phyloP scores from a whole-genome alignment of 2,888 invertebrate species.

The Anodontia alba region DNA sequence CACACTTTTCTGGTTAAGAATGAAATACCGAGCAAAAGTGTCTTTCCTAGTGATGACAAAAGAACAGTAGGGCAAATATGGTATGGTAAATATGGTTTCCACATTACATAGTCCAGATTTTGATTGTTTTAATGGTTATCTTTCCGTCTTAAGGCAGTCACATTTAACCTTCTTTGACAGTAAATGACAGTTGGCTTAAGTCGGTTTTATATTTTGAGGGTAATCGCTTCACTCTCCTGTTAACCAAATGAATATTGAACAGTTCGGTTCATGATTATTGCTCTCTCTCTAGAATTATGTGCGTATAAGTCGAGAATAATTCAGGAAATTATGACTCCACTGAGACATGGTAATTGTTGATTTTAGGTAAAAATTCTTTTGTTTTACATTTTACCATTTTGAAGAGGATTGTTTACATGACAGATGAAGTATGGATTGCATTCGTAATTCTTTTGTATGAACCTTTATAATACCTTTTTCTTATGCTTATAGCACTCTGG shows the following conservation, averaged over 20 bases:
- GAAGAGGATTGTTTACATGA: not conserved
- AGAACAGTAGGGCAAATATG: too few species aligned
- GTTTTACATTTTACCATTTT: not conserved
- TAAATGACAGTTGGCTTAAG: not conserved
- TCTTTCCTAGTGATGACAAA: too few species aligned
- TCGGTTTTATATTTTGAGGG: not conserved
- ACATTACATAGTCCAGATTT: not conserved
- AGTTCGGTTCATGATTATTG: not conserved
- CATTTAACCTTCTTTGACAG: not conserved
- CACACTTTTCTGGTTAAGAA: too few species aligned
- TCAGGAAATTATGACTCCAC: not conserved
- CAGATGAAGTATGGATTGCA: too few species aligned
- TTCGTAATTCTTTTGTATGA: too few species aligned
- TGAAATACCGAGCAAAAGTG: too few species aligned
- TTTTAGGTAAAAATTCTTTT: not conserved
- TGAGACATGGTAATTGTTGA: not conserved
- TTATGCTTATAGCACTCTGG: too few species aligned
- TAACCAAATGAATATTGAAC: slow-evolving; percentile 3
- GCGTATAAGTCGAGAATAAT: not conserved
- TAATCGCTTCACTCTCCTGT: not conserved
- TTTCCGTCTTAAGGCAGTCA: not conserved
- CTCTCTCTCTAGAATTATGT: not conserved
- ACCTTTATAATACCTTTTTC: too few species aligned
- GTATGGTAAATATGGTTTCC: too few species aligned
- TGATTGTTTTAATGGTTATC: not conserved